Evolutionary conservation across 2,113 vertebrate species (phyloP), one percentile per base, ranked within the genome.

Genomic region (Corythaixoides concolor): DNA sequence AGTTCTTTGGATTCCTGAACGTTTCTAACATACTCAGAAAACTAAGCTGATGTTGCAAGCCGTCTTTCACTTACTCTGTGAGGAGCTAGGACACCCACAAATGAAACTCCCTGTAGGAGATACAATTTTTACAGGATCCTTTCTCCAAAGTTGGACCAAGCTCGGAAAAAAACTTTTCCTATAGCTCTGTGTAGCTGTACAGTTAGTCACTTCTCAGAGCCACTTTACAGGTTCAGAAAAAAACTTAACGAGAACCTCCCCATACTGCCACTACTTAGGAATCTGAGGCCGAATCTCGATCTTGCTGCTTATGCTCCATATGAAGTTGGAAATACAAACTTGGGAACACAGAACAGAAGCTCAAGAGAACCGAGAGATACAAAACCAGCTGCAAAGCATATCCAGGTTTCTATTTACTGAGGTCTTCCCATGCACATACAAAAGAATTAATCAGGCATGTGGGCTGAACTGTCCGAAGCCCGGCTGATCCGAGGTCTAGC

Each of bases 391-490:
- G 70, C 77, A 33, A 33, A 83, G 76, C 2, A 53, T 7, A 32
- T 5, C 37, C 84, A 77, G 50, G 69, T 81, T 96, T 62, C 79
- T 62, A 2, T 69, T 89, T 39, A 85, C 59, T 7, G 86, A 79
- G 47, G 32, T 93, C 72, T 77, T 72, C 85, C 85, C 77, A 66
- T 5, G n/a, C 33, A 64, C 72, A 6, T 16, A 80, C 83, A 86
- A 80, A 80, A 90, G 83, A 53, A 81, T 12, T 84, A 84, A 77
- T 35, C 72, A 45, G 79, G 79, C 79, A 5, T 56, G 74, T 5
- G 55, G 78, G 85, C 73, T 85, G 74, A 89, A 32, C 85, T 75
- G 91, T 75, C 89, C 89, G 78, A 68, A 95, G 55, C 90, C 32
- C 43, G 49, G 70, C 56, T 15, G 90, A 90, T 26, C 78, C 60